These are phyloP conservation scores for Corythornis leucogaster DNA, from an alignment of 2,797 vertebrate species.

Conservation along the genomic window DNA sequence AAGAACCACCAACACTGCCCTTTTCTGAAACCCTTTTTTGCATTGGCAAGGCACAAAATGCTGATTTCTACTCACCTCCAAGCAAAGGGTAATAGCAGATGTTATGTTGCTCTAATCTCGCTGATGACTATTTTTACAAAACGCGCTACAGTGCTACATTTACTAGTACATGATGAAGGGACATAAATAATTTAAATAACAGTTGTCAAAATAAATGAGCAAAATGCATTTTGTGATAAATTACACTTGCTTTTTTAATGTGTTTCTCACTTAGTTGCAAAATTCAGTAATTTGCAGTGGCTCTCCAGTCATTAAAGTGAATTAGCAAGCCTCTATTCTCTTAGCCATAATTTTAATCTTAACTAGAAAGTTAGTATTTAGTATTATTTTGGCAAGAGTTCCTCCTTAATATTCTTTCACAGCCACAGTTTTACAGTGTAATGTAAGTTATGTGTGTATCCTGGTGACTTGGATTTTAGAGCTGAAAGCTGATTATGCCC, in stretches of 20 bases:
- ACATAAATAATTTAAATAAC: constrained; percentile 71
- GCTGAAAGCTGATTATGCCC: constrained; percentile 1
- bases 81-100: constrained; percentile 18
- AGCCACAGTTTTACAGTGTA: background rate
- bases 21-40: constrained; percentile 6
- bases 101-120: constrained; percentile 39
- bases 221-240: constrained; percentile 71
- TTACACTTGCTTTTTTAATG: constrained; percentile 61
- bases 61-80: constrained; percentile 22
- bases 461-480: constrained; percentile 26
- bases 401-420: constrained; percentile 42
- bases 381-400: constrained; percentile 19
- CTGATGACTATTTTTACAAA: constrained; percentile 59
- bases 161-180: constrained; percentile 26
- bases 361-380: constrained; percentile 64
- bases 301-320: constrained; percentile 56
- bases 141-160: constrained; percentile 36
- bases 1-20: background rate
- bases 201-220: constrained; percentile 69
- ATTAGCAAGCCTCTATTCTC: constrained; percentile 53
- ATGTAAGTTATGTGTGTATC: background rate
- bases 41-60: background rate
- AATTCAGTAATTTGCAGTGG: constrained; percentile 62
- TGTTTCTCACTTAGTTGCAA: constrained; percentile 52
- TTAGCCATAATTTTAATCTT: constrained; percentile 52